Evolutionary conservation across 1,140 invertebrate genomes (phyloP).

Genomic region (Patella vulgata): DNA sequence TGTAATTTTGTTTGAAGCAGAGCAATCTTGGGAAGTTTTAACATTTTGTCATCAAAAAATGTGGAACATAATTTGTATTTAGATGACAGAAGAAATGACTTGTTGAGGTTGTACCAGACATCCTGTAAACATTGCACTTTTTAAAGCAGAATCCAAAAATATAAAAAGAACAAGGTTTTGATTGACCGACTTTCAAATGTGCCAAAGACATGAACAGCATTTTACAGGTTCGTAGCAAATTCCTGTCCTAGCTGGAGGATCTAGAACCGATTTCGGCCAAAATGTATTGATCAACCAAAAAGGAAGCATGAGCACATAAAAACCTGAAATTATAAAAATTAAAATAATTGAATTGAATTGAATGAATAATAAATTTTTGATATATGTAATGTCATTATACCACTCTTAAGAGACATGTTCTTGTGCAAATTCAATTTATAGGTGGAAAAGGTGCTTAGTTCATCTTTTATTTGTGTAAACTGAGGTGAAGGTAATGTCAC

Average conservation of each 20-base stretch:
- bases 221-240: slow-evolving; percentile 58
- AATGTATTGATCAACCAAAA: slow-evolving; percentile 52
- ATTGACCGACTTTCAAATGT: too few species aligned
- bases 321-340: slow-evolving; percentile 43
- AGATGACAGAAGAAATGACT: too few species aligned
- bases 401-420: background rate
- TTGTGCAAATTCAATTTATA: background rate
- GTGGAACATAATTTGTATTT: too few species aligned
- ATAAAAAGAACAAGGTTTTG: too few species aligned
- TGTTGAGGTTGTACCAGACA: too few species aligned
- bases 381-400: background rate
- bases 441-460: background rate
- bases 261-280: slow-evolving; percentile 40
- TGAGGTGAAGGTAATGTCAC: background rate
- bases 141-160: too few species aligned
- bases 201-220: slow-evolving; percentile 60
- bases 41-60: too few species aligned
- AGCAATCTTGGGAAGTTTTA: too few species aligned
- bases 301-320: slow-evolving; percentile 45
- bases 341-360: background rate
- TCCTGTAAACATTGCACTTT: too few species aligned
- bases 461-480: background rate
- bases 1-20: too few species aligned
- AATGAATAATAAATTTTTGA: background rate
- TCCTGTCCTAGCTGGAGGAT: slow-evolving; percentile 36